phyloP scores from a whole-genome alignment of 2,797 vertebrate species.

The Trichosurus vulpecula region DNA sequence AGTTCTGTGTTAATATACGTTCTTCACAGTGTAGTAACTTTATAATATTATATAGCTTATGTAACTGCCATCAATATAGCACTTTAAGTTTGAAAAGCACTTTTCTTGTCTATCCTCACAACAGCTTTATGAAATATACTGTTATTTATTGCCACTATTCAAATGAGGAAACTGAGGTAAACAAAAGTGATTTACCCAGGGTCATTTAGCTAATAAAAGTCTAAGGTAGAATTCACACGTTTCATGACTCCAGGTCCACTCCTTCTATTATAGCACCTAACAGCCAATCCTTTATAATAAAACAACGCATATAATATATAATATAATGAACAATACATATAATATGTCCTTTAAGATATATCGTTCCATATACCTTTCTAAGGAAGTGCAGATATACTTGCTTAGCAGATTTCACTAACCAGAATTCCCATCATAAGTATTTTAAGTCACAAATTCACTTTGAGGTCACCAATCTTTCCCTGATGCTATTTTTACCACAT shows the following conservation, averaged over 20 bases:
- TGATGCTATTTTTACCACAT: neutral
- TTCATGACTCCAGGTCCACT: neutral
- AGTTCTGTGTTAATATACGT: neutral
- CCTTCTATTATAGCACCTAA: neutral
- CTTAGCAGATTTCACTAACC: conserved; percentile 37
- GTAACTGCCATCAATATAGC: neutral
- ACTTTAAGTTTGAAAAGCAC: neutral
- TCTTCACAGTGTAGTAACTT: neutral
- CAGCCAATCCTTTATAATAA: neutral
- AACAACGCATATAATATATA: neutral
- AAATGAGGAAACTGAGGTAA: neutral
- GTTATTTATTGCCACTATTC: neutral
- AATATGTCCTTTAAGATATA: neutral
- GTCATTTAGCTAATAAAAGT: neutral
- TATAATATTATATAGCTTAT: neutral
- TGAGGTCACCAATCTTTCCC: conserved; percentile 38
- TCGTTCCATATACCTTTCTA: neutral
- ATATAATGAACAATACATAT: too few species aligned
- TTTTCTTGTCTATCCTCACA: neutral
- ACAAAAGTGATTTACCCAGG: neutral
- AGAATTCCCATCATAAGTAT: conserved; percentile 8
- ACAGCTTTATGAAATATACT: neutral
- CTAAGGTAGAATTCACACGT: neutral
- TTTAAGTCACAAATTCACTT: conserved; percentile 12
- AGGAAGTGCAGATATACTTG: neutral